Percentiles rank a stretch among this genome's conserved stretches.
Conservation (phyloP, 2,797 vertebrate species). For the Silurus lanzhouensis region DNA sequence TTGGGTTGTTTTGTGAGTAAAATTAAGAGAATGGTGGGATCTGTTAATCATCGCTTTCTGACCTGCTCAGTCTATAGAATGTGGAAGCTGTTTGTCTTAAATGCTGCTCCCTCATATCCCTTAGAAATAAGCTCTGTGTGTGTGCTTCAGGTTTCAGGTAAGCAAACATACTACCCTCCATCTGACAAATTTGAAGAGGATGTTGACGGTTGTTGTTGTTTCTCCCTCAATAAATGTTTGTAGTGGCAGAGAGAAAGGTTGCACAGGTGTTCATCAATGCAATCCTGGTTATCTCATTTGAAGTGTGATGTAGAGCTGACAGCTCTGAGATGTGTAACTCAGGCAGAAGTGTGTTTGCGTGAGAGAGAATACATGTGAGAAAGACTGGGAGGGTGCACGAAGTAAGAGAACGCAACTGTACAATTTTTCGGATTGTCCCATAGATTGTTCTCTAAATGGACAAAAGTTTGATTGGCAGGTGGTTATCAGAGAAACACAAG, state of each 20-base stretch:
- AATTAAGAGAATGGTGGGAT: constrained; percentile 3
- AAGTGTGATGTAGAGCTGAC: constrained; percentile 12
- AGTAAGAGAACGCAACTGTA: background rate
- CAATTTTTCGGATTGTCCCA: background rate
- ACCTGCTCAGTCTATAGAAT: constrained; percentile 13
- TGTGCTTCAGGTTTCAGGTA: constrained; percentile 9
- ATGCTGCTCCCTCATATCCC: background rate
- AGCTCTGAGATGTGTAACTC: background rate
- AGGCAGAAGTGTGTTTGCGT: background rate
- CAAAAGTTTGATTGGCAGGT: background rate
- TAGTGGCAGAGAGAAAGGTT: constrained; percentile 7
- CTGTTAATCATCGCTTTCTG: constrained; percentile 37
- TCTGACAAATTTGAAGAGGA: constrained; percentile 15
- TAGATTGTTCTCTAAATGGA: background rate
- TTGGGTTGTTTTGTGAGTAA: background rate
- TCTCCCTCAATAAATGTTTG: constrained; percentile 12
- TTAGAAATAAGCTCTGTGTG: background rate
- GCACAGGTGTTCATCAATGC: background rate
- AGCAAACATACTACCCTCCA: constrained; percentile 30
- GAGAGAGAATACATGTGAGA: background rate
- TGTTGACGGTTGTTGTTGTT: constrained; percentile 41
- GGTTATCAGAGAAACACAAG: background rate
- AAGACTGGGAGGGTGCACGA: background rate
- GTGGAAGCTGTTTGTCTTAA: constrained; percentile 32
- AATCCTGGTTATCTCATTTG: background rate